Evolutionary conservation across 2,797 vertebrate genomes (phyloP).

Genomic region (Helarctos malayanus): DNA sequence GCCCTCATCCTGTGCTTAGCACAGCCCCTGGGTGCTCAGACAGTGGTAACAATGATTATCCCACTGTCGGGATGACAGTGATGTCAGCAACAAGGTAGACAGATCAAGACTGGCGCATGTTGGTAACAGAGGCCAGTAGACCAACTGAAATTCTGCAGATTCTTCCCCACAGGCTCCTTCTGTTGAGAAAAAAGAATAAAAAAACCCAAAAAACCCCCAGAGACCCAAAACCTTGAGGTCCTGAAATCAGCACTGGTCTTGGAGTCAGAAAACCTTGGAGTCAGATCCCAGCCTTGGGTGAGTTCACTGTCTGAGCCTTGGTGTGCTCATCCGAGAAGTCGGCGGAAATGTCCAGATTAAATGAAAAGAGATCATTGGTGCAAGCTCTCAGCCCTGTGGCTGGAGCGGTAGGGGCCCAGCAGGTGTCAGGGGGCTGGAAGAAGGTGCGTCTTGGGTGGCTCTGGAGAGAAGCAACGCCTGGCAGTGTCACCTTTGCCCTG

Average conservation of each 20-base stretch:
- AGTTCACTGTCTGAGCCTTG: not conserved
- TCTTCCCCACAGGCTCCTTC: not conserved
- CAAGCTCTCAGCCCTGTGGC: not conserved
- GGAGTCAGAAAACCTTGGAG: not conserved
- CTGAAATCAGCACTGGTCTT: not conserved
- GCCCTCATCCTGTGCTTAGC: too few species aligned
- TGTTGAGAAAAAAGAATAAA: not conserved
- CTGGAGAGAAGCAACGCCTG: not conserved
- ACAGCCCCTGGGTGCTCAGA: not conserved
- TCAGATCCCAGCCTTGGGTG: not conserved
- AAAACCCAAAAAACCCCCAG: not conserved
- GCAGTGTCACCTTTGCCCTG: rapidly evolving
- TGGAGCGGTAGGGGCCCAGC: not conserved
- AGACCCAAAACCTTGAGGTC: not conserved
- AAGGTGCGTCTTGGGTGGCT: not conserved
- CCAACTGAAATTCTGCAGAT: not conserved
- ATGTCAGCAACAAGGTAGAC: not conserved
- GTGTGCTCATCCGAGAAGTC: not conserved
- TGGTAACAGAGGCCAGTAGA: not conserved
- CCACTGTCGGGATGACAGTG: not conserved
- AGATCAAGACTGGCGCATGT: not conserved
- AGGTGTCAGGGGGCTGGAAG: not conserved
- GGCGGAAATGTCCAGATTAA: not conserved
- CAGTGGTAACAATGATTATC: not conserved
- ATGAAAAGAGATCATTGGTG: not conserved